These are phyloP conservation scores for Limnephilus marmoratus DNA, from an alignment of 2,888 invertebrate genomes.

Conservation along the genomic window DNA sequence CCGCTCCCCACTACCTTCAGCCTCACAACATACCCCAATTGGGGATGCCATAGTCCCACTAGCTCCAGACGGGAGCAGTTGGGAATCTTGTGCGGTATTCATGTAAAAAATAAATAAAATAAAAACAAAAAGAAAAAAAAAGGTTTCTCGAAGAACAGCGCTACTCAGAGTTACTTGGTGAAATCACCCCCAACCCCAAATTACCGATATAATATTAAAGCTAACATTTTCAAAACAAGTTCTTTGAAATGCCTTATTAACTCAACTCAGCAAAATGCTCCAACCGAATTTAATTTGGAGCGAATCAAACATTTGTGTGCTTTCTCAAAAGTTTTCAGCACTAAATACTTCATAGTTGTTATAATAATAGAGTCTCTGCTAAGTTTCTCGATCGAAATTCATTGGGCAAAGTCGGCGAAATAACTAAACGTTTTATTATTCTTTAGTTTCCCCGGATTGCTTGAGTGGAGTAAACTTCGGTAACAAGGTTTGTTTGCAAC, in stretches of 20 bases:
- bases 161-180: too few relatives aligned
- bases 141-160: too few relatives aligned
- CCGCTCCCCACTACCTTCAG: too few relatives aligned
- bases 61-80: too few relatives aligned
- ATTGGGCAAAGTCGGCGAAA: slow-evolving; percentile 27
- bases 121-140: too few relatives aligned
- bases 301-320: not conserved
- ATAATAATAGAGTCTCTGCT: slow-evolving; percentile 16
- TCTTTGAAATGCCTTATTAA: not conserved
- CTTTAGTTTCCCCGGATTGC: slow-evolving; percentile 39
- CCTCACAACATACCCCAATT: too few relatives aligned
- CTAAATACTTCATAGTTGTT: not conserved
- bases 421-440: slow-evolving; percentile 50
- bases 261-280: slow-evolving; percentile 38
- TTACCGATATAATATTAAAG: not conserved
- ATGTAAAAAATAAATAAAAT: too few relatives aligned
- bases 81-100: too few relatives aligned
- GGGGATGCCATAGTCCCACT: too few relatives aligned
- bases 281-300: slow-evolving; percentile 53
- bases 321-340: not conserved
- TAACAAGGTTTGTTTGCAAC: slow-evolving; percentile 44
- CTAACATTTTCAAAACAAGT: not conserved
- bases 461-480: slow-evolving; percentile 4
- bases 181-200: too few relatives aligned
- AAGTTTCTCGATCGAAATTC: slow-evolving; percentile 22